Base-by-base conservation (phyloP, 2,797 vertebrate genomes). In the Enteromius fasciolatus region DNA sequence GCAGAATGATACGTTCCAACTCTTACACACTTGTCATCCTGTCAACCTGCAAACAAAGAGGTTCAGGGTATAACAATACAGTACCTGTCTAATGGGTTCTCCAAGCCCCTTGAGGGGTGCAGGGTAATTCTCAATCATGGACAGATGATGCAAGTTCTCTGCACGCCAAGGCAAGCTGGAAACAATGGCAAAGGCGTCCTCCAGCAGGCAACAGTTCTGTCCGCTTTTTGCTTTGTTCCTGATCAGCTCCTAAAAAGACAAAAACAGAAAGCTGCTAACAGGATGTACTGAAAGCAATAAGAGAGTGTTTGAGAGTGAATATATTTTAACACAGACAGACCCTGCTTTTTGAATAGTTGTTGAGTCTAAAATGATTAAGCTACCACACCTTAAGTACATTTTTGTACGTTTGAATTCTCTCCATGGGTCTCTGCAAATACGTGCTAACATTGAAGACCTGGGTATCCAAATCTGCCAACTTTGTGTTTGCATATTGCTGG, bases 61-160 rank as follows among this genome's bases (percentile, higher is more conserved):
- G 11, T 67, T 83, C 7, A 28, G 14, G 70, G 7, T 33, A 48
- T 64, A 17, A 41, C 12, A 14, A 50, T 33, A 14, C 18, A 17
- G 3, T 84, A 98, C 98, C 96, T 99, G 98, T 83, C 97, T 94
- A 78, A 98, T 92, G 33, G 97, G 97, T 74, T 99, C 98, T 0
- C 98, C 98, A 18, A 99, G 93, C 28, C 96, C 95, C 61, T 95
- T 95, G 50, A 99, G 91, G 25, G 97, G 97, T 46, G 97, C 97
- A 0, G 98, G 98, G 57, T 99, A 99, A 86, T 97, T 98, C 88
- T 99, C 97, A 8, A 99, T 97, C 88, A 99, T 94, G 0, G 97
- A 97, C 46, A 98, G 94, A 0, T 98, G 96, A 52, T 98, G 95
- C 88, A 97, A 92, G 89, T 99, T 97, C 89, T 98, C 96, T 0